A percentile compares a stretch with the other conserved stretches of the same genome.
phyloP scores from a whole-genome alignment of 2,797 vertebrate species.

The Muscicapa striata region DNA sequence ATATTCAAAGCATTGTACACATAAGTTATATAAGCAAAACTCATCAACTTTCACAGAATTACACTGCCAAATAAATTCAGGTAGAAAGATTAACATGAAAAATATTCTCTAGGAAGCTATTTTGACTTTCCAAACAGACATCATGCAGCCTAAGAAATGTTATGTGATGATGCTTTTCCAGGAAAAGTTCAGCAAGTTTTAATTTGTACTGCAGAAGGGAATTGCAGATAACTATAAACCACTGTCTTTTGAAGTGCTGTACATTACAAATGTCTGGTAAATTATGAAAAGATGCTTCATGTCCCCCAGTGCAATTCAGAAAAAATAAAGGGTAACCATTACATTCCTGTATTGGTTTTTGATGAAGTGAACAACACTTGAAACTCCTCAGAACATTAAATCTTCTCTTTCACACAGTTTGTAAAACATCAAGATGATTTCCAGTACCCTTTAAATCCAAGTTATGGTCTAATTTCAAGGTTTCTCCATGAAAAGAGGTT shows the following conservation, averaged over 20 bases:
- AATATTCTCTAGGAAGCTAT: conserved; percentile 48
- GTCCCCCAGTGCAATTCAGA: not conserved
- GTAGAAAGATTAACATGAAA: conserved; percentile 41
- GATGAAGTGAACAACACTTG: conserved; percentile 34
- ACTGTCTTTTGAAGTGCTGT: conserved; percentile 42
- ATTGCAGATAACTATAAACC: conserved; percentile 31
- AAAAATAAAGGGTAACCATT: conserved; percentile 22
- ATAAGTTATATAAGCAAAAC: conserved; percentile 37
- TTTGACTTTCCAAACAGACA: conserved; percentile 64
- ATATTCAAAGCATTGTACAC: not conserved
- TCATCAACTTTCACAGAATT: conserved; percentile 27
- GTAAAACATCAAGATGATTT: not conserved
- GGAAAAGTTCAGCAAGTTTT: conserved; percentile 51
- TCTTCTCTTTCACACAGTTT: not conserved
- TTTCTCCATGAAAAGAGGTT: not conserved
- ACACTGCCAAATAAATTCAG: conserved; percentile 42
- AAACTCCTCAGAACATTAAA: not conserved
- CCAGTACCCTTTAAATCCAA: not conserved
- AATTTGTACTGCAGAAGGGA: conserved; percentile 49
- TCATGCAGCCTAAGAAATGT: conserved; percentile 47
- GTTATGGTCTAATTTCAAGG: not conserved
- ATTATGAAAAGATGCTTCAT: conserved; percentile 45
- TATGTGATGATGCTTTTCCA: conserved; percentile 52
- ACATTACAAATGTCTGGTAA: conserved; percentile 42
- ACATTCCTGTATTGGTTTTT: conserved; percentile 44